A percentile compares a stretch with the other conserved stretches of the same genome.
phyloP scores from a whole-genome alignment of 92 coral and sea anemone species.

The Metridium senile region DNA sequence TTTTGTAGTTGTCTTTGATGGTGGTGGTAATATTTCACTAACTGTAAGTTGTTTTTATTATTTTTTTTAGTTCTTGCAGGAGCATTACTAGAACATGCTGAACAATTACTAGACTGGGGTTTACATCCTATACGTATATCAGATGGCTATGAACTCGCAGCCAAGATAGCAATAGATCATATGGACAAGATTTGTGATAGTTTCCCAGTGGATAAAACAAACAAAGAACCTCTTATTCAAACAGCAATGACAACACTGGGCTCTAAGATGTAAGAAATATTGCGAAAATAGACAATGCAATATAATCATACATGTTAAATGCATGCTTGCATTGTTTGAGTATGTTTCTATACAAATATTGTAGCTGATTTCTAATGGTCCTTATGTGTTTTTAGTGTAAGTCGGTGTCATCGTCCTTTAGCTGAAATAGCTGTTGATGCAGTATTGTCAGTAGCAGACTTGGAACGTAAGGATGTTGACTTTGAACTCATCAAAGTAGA shows the following conservation, averaged over 20 bases:
- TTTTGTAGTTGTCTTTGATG: too few species aligned
- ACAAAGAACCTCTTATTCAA: slow-evolving; percentile 82
- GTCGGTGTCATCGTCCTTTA: slow-evolving; percentile 95
- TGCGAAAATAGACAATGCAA: too few species aligned
- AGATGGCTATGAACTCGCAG: slow-evolving; percentile 98
- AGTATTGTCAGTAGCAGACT: slow-evolving; percentile 93
- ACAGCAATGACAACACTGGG: slow-evolving; percentile 99
- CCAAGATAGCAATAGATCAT: slow-evolving; percentile 88
- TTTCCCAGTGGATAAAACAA: slow-evolving; percentile 82
- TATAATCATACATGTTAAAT: too few species aligned
- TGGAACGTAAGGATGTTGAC: slow-evolving; percentile 98
- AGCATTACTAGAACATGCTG: slow-evolving; percentile 97
- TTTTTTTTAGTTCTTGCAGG: slow-evolving; percentile 85
- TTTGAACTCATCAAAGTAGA: slow-evolving; percentile 97
- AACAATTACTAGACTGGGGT: slow-evolving; percentile 98
- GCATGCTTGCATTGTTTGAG: too few species aligned
- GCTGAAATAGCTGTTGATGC: slow-evolving; percentile 99
- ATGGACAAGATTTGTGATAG: slow-evolving; percentile 93
- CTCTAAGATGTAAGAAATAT: slow-evolving; percentile 97
- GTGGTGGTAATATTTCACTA: too few species aligned
- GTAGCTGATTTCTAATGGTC: background rate
- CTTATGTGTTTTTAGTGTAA: slow-evolving; percentile 58
- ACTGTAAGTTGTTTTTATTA: background rate
- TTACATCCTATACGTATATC: slow-evolving; percentile 98
- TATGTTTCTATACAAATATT: too few species aligned